These are phyloP conservation scores for Lycia hirtaria DNA, from an alignment of 2,888 invertebrate species.

Conservation along the genomic window DNA sequence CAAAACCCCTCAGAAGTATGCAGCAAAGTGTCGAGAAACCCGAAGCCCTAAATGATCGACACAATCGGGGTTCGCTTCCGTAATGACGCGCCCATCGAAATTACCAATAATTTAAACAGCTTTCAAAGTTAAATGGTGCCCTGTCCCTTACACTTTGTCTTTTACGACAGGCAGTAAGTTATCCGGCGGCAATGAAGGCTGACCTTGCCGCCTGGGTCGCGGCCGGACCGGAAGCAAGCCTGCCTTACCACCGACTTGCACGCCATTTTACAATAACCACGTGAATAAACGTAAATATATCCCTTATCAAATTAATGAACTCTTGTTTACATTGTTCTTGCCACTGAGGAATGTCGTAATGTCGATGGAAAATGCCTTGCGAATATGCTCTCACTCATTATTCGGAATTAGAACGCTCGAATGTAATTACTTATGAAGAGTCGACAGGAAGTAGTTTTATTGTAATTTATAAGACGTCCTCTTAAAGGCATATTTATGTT, in stretches of 20 bases:
- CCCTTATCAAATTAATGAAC: slow-evolving; percentile 56
- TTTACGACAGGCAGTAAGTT: slow-evolving; percentile 41
- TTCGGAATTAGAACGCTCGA: slow-evolving; percentile 4
- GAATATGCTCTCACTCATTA: slow-evolving; percentile 6
- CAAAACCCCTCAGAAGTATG: not conserved
- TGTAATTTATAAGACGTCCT: not conserved
- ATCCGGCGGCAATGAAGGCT: slow-evolving; percentile 34
- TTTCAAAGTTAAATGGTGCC: slow-evolving; percentile 44
- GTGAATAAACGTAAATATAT: slow-evolving; percentile 54
- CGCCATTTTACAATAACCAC: slow-evolving; percentile 67
- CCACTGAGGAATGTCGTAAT: slow-evolving; percentile 14
- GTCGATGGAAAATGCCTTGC: slow-evolving; percentile 11
- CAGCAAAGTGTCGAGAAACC: not conserved
- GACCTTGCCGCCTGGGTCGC: slow-evolving; percentile 62
- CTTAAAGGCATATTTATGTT: not conserved
- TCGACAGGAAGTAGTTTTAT: not conserved
- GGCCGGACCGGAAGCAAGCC: slow-evolving; percentile 46
- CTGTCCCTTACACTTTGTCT: slow-evolving; percentile 45
- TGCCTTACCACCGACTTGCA: slow-evolving; percentile 50
- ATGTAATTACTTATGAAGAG: slow-evolving; percentile 7
- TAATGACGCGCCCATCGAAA: slow-evolving; percentile 39
- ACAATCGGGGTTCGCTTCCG: slow-evolving; percentile 17
- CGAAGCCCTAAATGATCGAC: slow-evolving; percentile 3
- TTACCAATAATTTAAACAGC: slow-evolving; percentile 38
- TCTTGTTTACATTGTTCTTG: slow-evolving; percentile 49